These are phyloP conservation scores for Caenorhabditis panamensis DNA, from an alignment of 2,888 invertebrate species.

Conservation along the genomic window DNA sequence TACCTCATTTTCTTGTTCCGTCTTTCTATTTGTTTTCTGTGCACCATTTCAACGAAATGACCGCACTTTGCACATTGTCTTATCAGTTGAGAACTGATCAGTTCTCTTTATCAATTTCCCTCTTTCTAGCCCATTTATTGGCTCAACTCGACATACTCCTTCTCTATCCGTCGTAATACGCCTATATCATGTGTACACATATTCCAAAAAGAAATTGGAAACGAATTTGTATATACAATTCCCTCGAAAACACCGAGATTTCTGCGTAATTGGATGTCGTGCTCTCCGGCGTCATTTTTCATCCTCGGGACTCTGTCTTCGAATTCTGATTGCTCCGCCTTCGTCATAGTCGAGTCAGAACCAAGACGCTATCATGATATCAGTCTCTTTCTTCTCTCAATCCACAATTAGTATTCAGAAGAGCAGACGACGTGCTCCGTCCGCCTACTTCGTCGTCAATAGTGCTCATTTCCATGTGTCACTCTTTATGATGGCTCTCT, in stretches of 20 bases:
- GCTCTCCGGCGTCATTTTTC: neutral
- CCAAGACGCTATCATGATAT: conserved; percentile 9
- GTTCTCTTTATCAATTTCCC: neutral
- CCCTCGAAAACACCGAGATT: neutral
- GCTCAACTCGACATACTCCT: neutral
- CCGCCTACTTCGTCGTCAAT: conserved; percentile 3
- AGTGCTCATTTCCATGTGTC: conserved; percentile 22
- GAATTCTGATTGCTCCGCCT: neutral
- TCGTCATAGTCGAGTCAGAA: neutral
- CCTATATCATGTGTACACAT: neutral
- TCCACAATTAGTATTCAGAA: conserved; percentile 2
- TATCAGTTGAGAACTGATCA: too few species aligned
- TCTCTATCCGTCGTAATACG: too few species aligned
- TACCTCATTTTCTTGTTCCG: neutral
- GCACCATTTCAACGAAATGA: neutral
- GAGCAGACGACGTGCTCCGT: neutral
- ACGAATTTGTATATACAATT: neutral
- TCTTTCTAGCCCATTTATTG: too few species aligned
- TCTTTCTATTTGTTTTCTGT: conserved; percentile 6
- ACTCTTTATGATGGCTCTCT: neutral
- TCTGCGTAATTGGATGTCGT: conserved; percentile 7
- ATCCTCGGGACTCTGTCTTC: neutral
- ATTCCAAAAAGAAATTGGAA: conserved; percentile 6
- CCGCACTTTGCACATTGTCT: neutral
- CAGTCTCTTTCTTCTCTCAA: neutral